Evolutionary conservation across 2,113 vertebrate genomes (phyloP).

Genomic region (Planiliza haematocheilus): DNA sequence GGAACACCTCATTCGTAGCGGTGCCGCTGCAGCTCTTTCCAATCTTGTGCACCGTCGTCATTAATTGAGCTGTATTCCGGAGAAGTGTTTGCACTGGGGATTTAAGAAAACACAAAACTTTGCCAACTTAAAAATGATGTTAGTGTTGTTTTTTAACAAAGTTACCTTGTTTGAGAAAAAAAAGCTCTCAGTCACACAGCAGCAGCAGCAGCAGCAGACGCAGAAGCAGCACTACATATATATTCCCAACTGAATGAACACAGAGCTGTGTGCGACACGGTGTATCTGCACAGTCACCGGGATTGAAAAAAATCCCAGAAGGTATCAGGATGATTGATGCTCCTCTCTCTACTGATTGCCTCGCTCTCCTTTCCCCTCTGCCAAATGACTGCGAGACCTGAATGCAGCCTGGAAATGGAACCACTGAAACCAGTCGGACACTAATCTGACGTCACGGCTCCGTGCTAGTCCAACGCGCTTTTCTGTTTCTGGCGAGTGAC

Average conservation of each 20-base stretch:
- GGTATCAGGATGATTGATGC: slow-evolving; percentile 57
- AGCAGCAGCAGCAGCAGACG: too few relatives aligned
- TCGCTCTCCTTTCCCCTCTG: slow-evolving; percentile 26
- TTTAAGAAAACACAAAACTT: neutral
- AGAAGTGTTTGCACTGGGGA: neutral
- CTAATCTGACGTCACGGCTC: slow-evolving; percentile 48
- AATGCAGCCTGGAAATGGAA: slow-evolving; percentile 43
- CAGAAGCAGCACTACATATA: slow-evolving; percentile 4
- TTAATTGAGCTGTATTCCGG: neutral
- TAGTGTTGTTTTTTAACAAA: neutral
- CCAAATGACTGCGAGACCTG: slow-evolving; percentile 27
- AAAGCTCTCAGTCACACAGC: neutral
- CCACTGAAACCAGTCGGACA: slow-evolving; percentile 46
- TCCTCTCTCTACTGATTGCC: slow-evolving; percentile 45
- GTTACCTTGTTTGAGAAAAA: slow-evolving; percentile 6
- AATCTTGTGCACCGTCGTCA: too few relatives aligned
- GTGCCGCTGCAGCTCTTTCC: too few relatives aligned
- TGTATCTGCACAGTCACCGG: slow-evolving; percentile 28
- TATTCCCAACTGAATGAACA: slow-evolving; percentile 24
- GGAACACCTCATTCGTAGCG: neutral
- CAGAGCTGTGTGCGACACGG: slow-evolving; percentile 18
- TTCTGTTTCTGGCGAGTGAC: slow-evolving; percentile 31
- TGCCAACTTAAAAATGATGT: slow-evolving; percentile 9
- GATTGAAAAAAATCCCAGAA: slow-evolving; percentile 33
- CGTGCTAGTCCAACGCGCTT: neutral